phyloP scores from a whole-genome alignment of 1,140 invertebrate species.

The Pseudomyrmex concolor region DNA sequence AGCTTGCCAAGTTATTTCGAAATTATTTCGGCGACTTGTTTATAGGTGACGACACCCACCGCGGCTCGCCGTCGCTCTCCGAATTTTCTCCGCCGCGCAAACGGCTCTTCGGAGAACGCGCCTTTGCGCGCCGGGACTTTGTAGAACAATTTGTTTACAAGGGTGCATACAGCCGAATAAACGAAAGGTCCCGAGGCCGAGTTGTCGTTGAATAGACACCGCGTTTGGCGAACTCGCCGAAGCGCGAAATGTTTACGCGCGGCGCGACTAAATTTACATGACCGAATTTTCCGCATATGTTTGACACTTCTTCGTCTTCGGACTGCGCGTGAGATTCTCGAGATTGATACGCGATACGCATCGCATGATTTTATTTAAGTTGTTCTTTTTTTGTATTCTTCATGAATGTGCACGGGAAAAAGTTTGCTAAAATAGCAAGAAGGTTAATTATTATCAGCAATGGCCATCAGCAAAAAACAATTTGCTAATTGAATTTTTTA shows the following conservation, averaged over 20 bases:
- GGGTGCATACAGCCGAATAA: constrained; percentile 49
- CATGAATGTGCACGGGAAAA: no score
- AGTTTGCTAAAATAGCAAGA: no score
- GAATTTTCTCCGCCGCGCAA: constrained; percentile 36
- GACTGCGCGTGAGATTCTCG: background rate
- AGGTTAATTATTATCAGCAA: no score
- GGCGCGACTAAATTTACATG: constrained; percentile 56
- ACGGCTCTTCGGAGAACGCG: constrained; percentile 67
- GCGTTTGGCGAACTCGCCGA: constrained; percentile 46
- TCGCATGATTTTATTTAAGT: no score
- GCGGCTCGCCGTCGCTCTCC: constrained; percentile 18
- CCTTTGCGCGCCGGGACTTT: constrained; percentile 54
- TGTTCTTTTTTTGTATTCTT: no score
- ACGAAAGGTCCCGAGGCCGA: constrained; percentile 32
- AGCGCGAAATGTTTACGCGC: constrained; percentile 35
- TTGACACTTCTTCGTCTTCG: constrained; percentile 39
- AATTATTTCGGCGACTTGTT: constrained; percentile 82
- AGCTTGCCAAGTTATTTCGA: constrained; percentile 79
- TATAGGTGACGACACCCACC: constrained; percentile 71
- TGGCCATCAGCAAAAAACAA: no score
- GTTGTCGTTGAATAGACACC: constrained; percentile 18
- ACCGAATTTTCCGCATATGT: constrained; percentile 56
- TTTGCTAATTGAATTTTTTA: no score
- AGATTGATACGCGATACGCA: background rate
- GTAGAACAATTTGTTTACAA: constrained; percentile 71